A percentile compares a stretch with the other conserved stretches of the same genome.
phyloP scores from a whole-genome alignment of 2,888 invertebrate species.

The Chymomyza procnemis region DNA sequence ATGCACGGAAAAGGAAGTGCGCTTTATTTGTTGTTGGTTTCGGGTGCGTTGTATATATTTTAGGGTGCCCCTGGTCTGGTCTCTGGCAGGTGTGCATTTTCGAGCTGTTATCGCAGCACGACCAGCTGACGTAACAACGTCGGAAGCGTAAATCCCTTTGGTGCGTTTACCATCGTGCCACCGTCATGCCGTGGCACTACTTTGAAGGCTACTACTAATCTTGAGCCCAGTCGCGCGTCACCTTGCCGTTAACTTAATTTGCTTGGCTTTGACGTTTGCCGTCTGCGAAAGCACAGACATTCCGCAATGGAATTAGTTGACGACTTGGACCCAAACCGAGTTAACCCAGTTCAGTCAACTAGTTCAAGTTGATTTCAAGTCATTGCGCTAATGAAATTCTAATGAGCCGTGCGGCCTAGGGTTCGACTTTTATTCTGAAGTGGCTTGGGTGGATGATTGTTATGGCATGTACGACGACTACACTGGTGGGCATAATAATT shows the following conservation, averaged over 20 bases:
- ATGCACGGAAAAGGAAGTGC: slow-evolving; percentile 56
- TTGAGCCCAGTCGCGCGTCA: slow-evolving; percentile 10
- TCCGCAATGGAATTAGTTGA: slow-evolving; percentile 1
- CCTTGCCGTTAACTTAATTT: slow-evolving; percentile 31
- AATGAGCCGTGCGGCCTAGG: neutral
- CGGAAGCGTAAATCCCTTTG: neutral
- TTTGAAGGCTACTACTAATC: slow-evolving; percentile 10
- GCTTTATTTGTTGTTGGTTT: slow-evolving; percentile 43
- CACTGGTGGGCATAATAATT: neutral
- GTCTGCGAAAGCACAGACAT: neutral
- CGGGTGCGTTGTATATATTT: neutral
- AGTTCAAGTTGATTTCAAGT: slow-evolving; percentile 25
- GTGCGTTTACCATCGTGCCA: slow-evolving; percentile 26
- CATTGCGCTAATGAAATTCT: neutral
- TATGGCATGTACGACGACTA: slow-evolving; percentile 1
- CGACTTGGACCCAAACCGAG: slow-evolving; percentile 20
- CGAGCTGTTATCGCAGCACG: neutral
- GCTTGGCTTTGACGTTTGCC: slow-evolving; percentile 22
- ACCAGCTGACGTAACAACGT: neutral
- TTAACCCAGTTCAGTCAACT: slow-evolving; percentile 39
- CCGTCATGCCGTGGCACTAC: slow-evolving; percentile 22
- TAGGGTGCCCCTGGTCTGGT: slow-evolving; percentile 14
- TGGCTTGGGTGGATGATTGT: neutral
- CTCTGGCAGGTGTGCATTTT: slow-evolving; percentile 39
- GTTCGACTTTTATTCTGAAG: neutral